Percentiles rank a stretch among this genome's conserved stretches.
Evolutionary conservation across 2,113 vertebrate genomes (phyloP).

Genomic region (Dicentrarchus labrax): DNA sequence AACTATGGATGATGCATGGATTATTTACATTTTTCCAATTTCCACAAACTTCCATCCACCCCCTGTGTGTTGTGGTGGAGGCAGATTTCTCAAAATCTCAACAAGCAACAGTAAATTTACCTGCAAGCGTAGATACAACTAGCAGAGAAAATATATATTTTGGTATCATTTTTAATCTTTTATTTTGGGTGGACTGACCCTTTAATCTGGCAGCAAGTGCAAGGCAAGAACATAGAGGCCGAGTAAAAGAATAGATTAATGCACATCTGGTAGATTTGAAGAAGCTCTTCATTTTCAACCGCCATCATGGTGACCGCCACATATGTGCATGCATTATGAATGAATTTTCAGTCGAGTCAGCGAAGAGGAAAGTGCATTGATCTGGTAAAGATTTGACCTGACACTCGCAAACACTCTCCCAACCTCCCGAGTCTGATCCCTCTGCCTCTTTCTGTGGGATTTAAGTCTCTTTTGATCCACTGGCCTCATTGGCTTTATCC

Average conservation of each 20-base stretch:
- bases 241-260: too few relatives aligned
- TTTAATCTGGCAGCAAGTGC: background rate
- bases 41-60: too few relatives aligned
- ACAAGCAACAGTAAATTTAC: too few relatives aligned
- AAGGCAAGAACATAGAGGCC: background rate
- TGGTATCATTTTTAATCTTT: background rate
- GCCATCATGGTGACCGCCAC: background rate
- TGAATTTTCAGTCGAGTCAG: constrained; percentile 21
- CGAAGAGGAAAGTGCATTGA: constrained; percentile 31
- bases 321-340: constrained; percentile 44
- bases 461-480: constrained; percentile 31
- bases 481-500: constrained; percentile 13
- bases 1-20: too few relatives aligned
- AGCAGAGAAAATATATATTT: too few relatives aligned
- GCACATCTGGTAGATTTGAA: background rate
- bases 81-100: too few relatives aligned
- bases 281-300: background rate
- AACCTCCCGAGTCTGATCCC: background rate
- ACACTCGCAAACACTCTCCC: constrained; percentile 22
- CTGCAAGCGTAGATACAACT: too few relatives aligned
- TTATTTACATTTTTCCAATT: too few relatives aligned
- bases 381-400: constrained; percentile 40
- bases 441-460: background rate
- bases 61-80: too few relatives aligned
- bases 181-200: background rate